Conservation (phyloP, 92 coral and sea anemone species). For the Heteractis magnifica region DNA sequence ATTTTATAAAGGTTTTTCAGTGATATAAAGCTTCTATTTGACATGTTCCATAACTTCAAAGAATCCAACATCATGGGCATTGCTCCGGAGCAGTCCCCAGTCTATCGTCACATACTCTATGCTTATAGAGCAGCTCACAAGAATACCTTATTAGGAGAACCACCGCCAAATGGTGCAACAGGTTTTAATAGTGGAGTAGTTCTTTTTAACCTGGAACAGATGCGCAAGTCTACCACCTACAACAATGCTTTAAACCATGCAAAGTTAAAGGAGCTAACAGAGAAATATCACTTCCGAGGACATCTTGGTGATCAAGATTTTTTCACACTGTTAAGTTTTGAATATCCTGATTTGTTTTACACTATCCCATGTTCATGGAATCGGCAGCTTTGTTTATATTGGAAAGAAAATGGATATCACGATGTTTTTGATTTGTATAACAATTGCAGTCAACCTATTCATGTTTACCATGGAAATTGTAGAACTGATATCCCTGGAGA, state of each 20-base stretch:
- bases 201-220: conserved; percentile 58
- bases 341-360: conserved; percentile 68
- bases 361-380: conserved; percentile 90
- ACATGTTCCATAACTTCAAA: conserved; percentile 67
- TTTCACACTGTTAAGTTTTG: conserved; percentile 67
- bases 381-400: conserved; percentile 81
- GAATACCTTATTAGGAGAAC: conserved; percentile 71
- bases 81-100: conserved; percentile 83
- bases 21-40: conserved; percentile 83
- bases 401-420: conserved; percentile 76
- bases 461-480: conserved; percentile 98
- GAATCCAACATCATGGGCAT: conserved; percentile 69
- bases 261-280: conserved; percentile 46
- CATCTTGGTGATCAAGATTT: conserved; percentile 94
- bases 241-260: conserved; percentile 40
- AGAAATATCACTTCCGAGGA: conserved; percentile 67
- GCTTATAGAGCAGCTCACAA: conserved; percentile 55
- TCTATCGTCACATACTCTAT: conserved; percentile 68
- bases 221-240: conserved; percentile 65
- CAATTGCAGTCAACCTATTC: conserved; percentile 68
- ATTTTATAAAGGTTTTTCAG: conserved; percentile 39
- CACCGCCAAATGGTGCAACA: conserved; percentile 80
- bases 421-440: conserved; percentile 67
- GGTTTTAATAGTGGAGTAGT: conserved; percentile 93
- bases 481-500: conserved; percentile 62